Conservation (phyloP, 2,888 invertebrate genomes). For the Cephonodes hylas region DNA sequence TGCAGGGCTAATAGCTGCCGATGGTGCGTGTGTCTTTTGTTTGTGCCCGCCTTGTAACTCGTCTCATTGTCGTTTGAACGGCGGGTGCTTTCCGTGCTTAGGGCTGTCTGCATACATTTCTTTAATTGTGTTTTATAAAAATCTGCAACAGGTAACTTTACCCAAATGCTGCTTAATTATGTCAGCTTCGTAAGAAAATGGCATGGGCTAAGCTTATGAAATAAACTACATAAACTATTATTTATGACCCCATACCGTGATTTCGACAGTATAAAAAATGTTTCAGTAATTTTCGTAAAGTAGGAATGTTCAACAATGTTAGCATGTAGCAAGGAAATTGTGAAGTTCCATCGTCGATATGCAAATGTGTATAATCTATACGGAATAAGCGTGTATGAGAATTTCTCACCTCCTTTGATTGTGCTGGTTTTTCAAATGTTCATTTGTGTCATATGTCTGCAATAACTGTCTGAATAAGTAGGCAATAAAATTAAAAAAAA, state of each 20-base stretch:
- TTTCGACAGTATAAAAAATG: too few relatives aligned
- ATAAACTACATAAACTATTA: too few relatives aligned
- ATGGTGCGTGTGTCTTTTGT: conserved; percentile 13
- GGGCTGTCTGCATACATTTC: not conserved
- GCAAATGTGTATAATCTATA: not conserved
- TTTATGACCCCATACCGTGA: too few relatives aligned
- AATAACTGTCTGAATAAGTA: not conserved
- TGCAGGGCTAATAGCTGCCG: conserved; percentile 11
- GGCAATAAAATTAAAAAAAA: not conserved
- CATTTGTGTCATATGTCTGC: not conserved
- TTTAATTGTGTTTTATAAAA: not conserved
- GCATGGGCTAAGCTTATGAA: too few relatives aligned
- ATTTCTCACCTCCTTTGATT: not conserved
- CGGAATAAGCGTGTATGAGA: not conserved
- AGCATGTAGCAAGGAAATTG: not conserved
- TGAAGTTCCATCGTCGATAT: not conserved
- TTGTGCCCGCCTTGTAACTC: conserved; percentile 10
- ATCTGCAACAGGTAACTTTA: not conserved
- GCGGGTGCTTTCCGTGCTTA: not conserved
- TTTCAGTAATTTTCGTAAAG: too few relatives aligned
- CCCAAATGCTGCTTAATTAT: not conserved
- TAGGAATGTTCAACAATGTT: too few relatives aligned
- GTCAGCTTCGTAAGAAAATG: too few relatives aligned
- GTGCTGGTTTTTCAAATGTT: not conserved
- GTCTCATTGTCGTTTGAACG: conserved; percentile 13